A percentile compares a stretch with the other conserved stretches of the same genome.
These are phyloP conservation scores for Speoplatyrhinus poulsoni DNA, from an alignment of 2,113 vertebrate genomes.

Conservation along the genomic window DNA sequence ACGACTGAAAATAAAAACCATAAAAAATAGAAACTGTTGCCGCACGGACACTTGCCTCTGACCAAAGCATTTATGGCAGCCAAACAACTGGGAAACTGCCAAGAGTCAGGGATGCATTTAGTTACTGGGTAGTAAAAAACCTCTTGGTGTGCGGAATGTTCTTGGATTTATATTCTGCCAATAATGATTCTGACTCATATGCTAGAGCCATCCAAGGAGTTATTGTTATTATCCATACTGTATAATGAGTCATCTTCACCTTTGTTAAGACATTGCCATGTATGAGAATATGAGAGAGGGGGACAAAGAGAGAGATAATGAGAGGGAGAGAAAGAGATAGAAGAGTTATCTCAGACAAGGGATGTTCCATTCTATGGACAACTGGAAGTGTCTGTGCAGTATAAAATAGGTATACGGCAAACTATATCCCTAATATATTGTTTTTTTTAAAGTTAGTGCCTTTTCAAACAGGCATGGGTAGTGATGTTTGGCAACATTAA, in stretches of 20 bases:
- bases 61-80: constrained; percentile 44
- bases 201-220: constrained; percentile 15
- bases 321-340: constrained; percentile 1
- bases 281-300: too few species aligned
- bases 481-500: not conserved
- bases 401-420: not conserved
- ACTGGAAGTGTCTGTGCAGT: not conserved
- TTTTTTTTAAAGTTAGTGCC: not conserved
- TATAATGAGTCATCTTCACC: constrained; percentile 36
- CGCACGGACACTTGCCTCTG: constrained; percentile 46
- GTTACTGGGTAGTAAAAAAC: constrained; percentile 29
- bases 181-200: not conserved
- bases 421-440: not conserved
- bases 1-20: constrained; percentile 41
- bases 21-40: constrained; percentile 30
- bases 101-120: constrained; percentile 20
- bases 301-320: too few species aligned
- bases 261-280: constrained; percentile 30
- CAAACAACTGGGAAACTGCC: constrained; percentile 35
- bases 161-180: constrained; percentile 5
- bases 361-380: constrained; percentile 11
- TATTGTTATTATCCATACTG: constrained; percentile 40
- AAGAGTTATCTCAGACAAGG: constrained; percentile 14
- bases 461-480: not conserved
- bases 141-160: constrained; percentile 43